A percentile compares a stretch with the other conserved stretches of the same genome.
Evolutionary conservation across 1,140 invertebrate genomes (phyloP).

Genomic region (Propsilocerus akamusi): DNA sequence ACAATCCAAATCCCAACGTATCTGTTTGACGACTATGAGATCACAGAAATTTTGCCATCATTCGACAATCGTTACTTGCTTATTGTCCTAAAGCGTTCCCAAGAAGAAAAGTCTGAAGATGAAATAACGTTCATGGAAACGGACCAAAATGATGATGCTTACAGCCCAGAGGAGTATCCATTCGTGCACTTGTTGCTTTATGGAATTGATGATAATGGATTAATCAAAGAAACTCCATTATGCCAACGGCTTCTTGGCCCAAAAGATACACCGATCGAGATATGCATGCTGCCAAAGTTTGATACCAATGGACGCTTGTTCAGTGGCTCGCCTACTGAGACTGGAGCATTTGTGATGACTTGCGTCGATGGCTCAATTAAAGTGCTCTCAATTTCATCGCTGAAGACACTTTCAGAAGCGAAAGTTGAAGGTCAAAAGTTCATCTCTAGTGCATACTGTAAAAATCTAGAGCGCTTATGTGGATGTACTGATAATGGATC

Average conservation of each 20-base stretch:
- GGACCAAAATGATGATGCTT: background rate
- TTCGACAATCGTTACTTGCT: conserved; percentile 24
- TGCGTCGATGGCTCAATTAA: conserved; percentile 49
- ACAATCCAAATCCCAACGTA: background rate
- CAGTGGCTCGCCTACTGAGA: conserved; percentile 20
- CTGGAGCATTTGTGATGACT: conserved; percentile 32
- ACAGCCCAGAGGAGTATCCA: background rate
- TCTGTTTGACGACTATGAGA: conserved; percentile 17
- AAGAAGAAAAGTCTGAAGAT: background rate
- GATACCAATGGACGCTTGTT: conserved; percentile 26
- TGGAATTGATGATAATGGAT: conserved; percentile 32
- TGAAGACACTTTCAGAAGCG: conserved; percentile 40
- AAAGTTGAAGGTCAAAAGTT: conserved; percentile 46
- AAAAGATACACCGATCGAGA: conserved; percentile 42
- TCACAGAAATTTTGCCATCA: conserved; percentile 38
- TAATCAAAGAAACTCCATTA: conserved; percentile 37
- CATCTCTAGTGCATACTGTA: conserved; percentile 55
- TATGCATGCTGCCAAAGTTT: conserved; percentile 40
- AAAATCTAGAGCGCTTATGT: conserved; percentile 66
- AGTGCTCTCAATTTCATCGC: conserved; percentile 40
- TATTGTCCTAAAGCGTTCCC: background rate
- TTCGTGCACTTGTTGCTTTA: conserved; percentile 30
- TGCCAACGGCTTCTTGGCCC: conserved; percentile 37
- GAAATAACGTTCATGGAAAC: background rate
- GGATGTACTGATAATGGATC: conserved; percentile 58